phyloP scores from a whole-genome alignment of 37 sponge, comb jelly and placozoan genomes.

The Oscarella lobularis region DNA sequence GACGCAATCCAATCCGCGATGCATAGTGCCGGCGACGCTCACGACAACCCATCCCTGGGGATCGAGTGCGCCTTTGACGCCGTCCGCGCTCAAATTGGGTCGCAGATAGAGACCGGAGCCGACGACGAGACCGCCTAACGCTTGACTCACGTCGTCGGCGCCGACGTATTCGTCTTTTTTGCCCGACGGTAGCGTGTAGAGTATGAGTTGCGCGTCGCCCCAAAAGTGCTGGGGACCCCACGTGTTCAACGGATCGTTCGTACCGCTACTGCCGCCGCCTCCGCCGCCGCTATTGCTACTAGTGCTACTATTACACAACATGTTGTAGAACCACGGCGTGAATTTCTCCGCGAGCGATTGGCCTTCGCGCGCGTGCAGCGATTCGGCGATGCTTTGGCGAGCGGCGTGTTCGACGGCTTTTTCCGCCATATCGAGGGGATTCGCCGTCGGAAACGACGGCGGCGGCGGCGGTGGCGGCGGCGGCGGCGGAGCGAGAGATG shows the following conservation, averaged over 20 bases:
- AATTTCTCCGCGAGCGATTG: constrained; percentile 17
- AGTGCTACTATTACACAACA: constrained; percentile 1
- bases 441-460: too few relatives aligned
- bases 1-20: not conserved
- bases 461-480: too few relatives aligned
- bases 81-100: not conserved
- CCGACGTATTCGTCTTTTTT: not conserved
- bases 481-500: too few relatives aligned
- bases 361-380: constrained; percentile 9
- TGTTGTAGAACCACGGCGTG: constrained; percentile 21
- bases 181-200: constrained; percentile 1
- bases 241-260: not conserved
- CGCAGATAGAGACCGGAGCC: not conserved
- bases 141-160: not conserved
- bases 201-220: constrained; percentile 11
- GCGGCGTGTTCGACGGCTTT: too few relatives aligned
- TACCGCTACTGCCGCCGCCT: constrained; percentile 7
- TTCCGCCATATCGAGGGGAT: too few relatives aligned
- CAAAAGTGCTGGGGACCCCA: constrained; percentile 28
- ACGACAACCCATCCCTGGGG: not conserved
- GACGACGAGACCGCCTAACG: not conserved
- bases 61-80: not conserved
- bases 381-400: too few relatives aligned
- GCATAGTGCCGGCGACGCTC: not conserved
- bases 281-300: not conserved